These are phyloP conservation scores for Pollenia griseotomentosa DNA, from an alignment of 2,888 invertebrate species.

Conservation along the genomic window DNA sequence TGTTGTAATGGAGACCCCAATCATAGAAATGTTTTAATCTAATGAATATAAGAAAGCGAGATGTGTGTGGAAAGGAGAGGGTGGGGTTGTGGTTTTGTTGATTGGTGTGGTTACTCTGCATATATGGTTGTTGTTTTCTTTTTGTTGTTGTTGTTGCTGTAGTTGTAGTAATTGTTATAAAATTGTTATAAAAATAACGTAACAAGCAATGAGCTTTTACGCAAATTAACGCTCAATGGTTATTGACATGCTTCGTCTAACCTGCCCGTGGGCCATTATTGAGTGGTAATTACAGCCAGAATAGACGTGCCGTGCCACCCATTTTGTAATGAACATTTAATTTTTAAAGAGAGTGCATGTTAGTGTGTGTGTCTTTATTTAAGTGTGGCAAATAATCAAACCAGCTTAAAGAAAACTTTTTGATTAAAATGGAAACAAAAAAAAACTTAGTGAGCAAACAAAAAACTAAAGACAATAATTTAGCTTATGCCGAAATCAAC, in stretches of 20 bases:
- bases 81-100: no score
- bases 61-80: background rate
- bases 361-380: background rate
- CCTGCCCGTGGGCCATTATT: conserved; percentile 55
- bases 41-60: no score
- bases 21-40: background rate
- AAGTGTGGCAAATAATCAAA: background rate
- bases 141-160: background rate
- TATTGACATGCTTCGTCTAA: conserved; percentile 55
- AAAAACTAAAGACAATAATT: background rate
- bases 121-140: no score
- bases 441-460: background rate
- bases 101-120: no score
- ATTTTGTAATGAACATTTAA: background rate
- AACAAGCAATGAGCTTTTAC: conserved; percentile 54
- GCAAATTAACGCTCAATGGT: conserved; percentile 64
- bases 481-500: no score
- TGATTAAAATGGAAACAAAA: background rate
- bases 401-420: background rate
- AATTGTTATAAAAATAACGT: conserved; percentile 46
- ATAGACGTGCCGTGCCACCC: background rate
- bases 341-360: no score
- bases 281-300: conserved; percentile 42
- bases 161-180: background rate
- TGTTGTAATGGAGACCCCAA: background rate